These are phyloP conservation scores for Anhinga anhinga DNA, from an alignment of 2,113 vertebrate species.

Conservation along the genomic window DNA sequence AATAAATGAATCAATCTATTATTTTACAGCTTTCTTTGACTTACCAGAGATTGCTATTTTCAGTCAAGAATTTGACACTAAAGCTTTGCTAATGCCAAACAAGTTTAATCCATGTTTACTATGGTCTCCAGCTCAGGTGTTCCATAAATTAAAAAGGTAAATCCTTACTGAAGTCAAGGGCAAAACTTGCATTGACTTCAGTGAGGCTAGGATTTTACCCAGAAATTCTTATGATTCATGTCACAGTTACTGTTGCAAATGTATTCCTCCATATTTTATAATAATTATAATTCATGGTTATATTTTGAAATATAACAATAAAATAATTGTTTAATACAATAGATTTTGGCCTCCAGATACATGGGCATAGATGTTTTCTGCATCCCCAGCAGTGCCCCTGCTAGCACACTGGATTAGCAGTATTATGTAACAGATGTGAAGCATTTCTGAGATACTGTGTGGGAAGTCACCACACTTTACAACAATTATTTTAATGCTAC, in stretches of 20 bases:
- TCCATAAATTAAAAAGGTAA: background rate
- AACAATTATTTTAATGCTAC: background rate
- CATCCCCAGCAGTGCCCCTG: background rate
- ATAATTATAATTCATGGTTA: background rate
- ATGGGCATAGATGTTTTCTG: background rate
- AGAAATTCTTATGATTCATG: background rate
- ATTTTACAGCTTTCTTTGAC: background rate
- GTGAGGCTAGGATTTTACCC: background rate
- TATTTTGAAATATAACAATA: background rate
- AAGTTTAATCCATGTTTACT: background rate
- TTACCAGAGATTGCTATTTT: background rate
- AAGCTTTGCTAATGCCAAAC: background rate
- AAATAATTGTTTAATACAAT: no score
- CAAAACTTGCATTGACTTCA: background rate
- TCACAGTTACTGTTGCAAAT: background rate
- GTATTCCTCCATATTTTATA: background rate
- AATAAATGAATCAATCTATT: background rate
- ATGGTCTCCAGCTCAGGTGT: background rate
- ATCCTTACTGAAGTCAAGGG: background rate
- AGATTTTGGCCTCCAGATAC: background rate
- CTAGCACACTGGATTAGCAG: background rate
- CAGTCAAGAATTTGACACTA: background rate
- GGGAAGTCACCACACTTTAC: background rate
- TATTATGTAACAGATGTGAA: fast-evolving
- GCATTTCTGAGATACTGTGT: background rate